Conservation (phyloP, 2,888 invertebrate species). For the Callosobruchus maculatus region DNA sequence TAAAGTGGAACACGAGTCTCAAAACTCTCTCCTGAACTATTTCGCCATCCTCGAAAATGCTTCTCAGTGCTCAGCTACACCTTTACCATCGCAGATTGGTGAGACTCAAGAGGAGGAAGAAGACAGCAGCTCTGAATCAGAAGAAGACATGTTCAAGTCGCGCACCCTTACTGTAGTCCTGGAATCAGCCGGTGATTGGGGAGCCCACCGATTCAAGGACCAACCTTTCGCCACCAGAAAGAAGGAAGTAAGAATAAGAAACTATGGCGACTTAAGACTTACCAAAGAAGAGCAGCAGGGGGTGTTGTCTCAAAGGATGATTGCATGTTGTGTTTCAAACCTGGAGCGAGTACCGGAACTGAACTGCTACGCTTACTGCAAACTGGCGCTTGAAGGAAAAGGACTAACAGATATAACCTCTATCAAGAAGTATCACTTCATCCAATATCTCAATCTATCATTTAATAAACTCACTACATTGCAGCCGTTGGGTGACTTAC, state of each 20-base stretch:
- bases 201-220: background rate
- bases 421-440: slow-evolving; percentile 54
- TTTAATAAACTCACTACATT: slow-evolving; percentile 55
- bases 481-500: slow-evolving; percentile 52
- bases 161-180: background rate
- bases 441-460: slow-evolving; percentile 60
- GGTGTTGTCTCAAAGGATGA: slow-evolving; percentile 52
- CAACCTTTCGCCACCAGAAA: background rate
- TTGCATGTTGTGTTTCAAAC: slow-evolving; percentile 54
- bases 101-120: background rate
- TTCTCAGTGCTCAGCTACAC: background rate
- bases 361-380: slow-evolving; percentile 54
- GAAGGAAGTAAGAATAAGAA: background rate
- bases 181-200: background rate
- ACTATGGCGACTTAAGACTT: background rate
- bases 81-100: background rate
- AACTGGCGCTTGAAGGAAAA: slow-evolving; percentile 41
- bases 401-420: slow-evolving; percentile 51
- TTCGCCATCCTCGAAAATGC: background rate
- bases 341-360: slow-evolving; percentile 55
- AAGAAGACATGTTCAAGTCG: background rate
- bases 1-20: no score
- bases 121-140: background rate
- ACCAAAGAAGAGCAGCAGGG: background rate
- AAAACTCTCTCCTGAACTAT: background rate